phyloP scores from a whole-genome alignment of 2,113 vertebrate species.

The Gobio gobio region DNA sequence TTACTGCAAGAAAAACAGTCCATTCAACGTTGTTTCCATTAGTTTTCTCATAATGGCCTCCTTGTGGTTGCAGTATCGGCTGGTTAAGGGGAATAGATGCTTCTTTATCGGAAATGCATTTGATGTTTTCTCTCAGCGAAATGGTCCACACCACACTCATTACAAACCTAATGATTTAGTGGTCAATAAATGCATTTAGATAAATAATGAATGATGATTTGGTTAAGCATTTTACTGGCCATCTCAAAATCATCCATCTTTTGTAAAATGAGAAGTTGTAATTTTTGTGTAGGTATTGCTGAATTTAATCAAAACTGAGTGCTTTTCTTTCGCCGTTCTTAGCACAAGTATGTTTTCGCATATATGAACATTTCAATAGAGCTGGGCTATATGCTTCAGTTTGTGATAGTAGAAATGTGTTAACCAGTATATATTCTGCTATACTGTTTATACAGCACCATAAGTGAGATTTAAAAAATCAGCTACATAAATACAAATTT shows the following conservation, averaged over 20 bases:
- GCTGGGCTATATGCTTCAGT: no score
- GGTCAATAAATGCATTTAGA: conserved; percentile 48
- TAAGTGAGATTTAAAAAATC: no score
- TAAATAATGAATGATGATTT: conserved; percentile 51
- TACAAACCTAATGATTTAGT: conserved; percentile 42
- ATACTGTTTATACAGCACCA: no score
- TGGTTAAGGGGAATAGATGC: conserved; percentile 34
- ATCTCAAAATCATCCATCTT: conserved; percentile 19
- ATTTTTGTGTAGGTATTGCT: background rate
- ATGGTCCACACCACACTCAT: conserved; percentile 39
- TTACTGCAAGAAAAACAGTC: conserved; percentile 8
- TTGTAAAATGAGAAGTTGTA: background rate
- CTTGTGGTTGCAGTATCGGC: conserved; percentile 18
- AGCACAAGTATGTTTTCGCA: background rate
- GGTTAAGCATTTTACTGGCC: background rate
- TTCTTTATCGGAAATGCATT: conserved; percentile 52
- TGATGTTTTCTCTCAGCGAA: conserved; percentile 30
- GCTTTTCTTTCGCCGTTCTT: background rate
- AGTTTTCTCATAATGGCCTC: conserved; percentile 22
- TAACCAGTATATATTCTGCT: no score
- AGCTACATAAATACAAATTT: no score
- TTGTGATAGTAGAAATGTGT: no score
- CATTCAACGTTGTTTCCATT: conserved; percentile 23
- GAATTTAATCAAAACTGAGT: background rate
- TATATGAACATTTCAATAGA: background rate